Base-by-base conservation (phyloP, 2,113 vertebrate species). In the Dolichallabes microphthalmus region DNA sequence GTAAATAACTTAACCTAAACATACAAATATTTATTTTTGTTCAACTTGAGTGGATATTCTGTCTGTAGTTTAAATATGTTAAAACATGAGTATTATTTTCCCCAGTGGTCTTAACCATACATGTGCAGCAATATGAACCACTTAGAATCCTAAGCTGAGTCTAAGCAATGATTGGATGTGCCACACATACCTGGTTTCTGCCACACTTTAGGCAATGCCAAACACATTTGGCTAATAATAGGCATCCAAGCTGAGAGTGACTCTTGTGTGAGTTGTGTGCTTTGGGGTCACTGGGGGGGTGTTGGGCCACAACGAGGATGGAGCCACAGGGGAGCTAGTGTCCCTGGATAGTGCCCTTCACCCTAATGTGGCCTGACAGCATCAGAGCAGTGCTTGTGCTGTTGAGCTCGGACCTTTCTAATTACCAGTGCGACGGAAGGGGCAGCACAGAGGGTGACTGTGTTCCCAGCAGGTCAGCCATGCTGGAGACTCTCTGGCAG, bases 391-490 rank as follows among this genome's bases (percentile, higher is more conserved):
- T 90, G 93, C 95, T 91, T 96, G 95, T 97, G 91, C 96, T 94
- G 95, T 88, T 35, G 88, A 85, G 93, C 94, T 89, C 93, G 89
- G 91, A 92, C 91, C 91, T 92, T 92, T 94, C 91, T 94, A 95
- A 95, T 94, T 94, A 93, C 93, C 88, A 91, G 89, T 88, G 91
- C 90, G 87, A 93, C 92, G 91, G 92, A 91, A 80, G 90, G 92
- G 89, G 89, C 91, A 93, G 93, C 92, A 94, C 94, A 95, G 93
- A 94, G 86, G 87, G 89, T 90, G 92, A 92, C 92, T 94, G 94
- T 94, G 93, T 95, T 95, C 92, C 91, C 91, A 93, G 92, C 94
- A 97, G 97, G 95, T 98, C 97, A 92, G 97, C 95, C 93, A 95
- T 97, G 96, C 93, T 96, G 93, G 96, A 96, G 94, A 87, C 86